Evolutionary conservation across 2,797 vertebrate species (phyloP), one percentile per base, ranked within the genome.

Genomic region (Tenualosa thibaudeaui): DNA sequence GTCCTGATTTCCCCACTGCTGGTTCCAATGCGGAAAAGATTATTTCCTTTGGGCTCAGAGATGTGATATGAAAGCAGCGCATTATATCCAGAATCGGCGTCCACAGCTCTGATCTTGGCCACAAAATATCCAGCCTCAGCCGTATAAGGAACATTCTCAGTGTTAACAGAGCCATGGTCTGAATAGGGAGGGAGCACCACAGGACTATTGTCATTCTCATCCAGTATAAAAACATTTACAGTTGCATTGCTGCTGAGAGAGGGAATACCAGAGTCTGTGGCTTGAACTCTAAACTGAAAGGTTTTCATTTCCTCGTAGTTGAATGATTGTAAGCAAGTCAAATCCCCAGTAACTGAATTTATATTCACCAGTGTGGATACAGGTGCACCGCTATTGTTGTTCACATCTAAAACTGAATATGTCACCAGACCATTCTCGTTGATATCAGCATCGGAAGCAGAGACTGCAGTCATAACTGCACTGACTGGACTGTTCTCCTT

Each of bases 401-500:
- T 68, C 0, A n/a, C n/a, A n/a, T n/a, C n/a, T n/a, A 94, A 86
- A 1, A 97, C 84, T 5, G 95, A 94, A 83, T 97, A 98, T 91
- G 15, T 93, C n/a, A n/a, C n/a, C n/a, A n/a, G 91, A 0, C 96
- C 94, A 75, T 97, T 98, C 90, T 96, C 89, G 0, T 93, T 91
- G 0, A 90, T 89, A 83, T 98, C 97, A 2, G 93, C 93, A 92
- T 98, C 97, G 85, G 86, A 89, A 81, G 97, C 97, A 90, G 95
- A 94, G 19, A 95, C 91, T 4, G 94, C 93, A 89, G 93, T 94
- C 37, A 97, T 89, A 60, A 94, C 91, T 19, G 90, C 90, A 53
- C 96, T 96, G 0, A 95, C 91, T 58, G 92, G 91, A 82, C 94
- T 96, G 90, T 98, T 98, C 84, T 98, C 97, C 51, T 94, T 94